Base-by-base conservation (phyloP, 1,140 invertebrate genomes). In the Cephus cinctus region DNA sequence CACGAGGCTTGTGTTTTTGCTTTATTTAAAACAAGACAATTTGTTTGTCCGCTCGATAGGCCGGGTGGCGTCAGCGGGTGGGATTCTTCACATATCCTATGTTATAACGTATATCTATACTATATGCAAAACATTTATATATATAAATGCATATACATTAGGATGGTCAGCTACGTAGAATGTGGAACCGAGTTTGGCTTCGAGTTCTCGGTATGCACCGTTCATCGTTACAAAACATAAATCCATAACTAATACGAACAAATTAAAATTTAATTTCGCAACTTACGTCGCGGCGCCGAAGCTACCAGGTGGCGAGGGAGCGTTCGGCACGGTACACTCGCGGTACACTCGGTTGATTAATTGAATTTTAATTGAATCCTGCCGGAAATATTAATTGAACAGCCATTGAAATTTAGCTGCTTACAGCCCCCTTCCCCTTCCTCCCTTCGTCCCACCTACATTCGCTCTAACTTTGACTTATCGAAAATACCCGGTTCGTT, bases 301-400 rank as follows among this genome's bases (percentile, higher is more conserved):
- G n/a, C n/a, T n/a, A n/a, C n/a, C n/a, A n/a, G n/a, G n/a, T n/a
- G n/a, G n/a, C n/a, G n/a, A n/a, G n/a, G n/a, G n/a, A n/a, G n/a
- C n/a, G 21, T 44, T 12, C 27, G 14, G 19, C 21, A 22, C 30
- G 42, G 16, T 9, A 8, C n/a, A 20, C 36, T 31, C 42, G 15
- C 39, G 27, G 25, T 46, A 48, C n/a, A n/a, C 40, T 52, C 38
- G 32, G 40, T 42, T 66, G 65, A 71, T 71, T 71, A 69, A 71
- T 71, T 58, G 68, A 66, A 69, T 60, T 65, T 64, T 67, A 71
- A 71, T 71, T 71, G 54, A 64, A 64, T 67, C 52, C 63, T 51
- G 53, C 39, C 42, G 60, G 56, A 63, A 58, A 57, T 61, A 59
- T 70, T 67, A 67, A 70, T 68, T 61, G 63, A 57, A 59, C 65